Evolutionary conservation across 2,888 invertebrate species (phyloP).

Genomic region (Oscheius myriophilus): DNA sequence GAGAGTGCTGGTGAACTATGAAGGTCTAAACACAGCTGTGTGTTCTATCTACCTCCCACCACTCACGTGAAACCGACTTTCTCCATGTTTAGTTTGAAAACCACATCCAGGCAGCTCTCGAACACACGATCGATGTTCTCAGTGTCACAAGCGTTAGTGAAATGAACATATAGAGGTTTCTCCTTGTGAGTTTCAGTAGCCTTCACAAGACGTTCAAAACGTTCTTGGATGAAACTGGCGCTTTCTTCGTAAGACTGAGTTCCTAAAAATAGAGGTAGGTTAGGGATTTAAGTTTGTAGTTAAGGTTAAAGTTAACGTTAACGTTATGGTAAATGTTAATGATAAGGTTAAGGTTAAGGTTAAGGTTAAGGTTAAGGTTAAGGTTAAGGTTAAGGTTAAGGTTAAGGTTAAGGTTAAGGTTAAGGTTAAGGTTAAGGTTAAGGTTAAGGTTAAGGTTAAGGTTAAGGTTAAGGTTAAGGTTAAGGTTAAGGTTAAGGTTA

Average conservation of each 20-base stretch:
- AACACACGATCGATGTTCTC: slow-evolving; percentile 70
- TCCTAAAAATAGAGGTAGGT: slow-evolving; percentile 49
- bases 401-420: no score
- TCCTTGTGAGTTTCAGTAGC: slow-evolving; percentile 57
- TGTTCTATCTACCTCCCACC: no score
- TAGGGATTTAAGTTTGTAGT: no score
- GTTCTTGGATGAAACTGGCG: slow-evolving; percentile 69
- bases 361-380: no score
- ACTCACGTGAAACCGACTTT: slow-evolving; percentile 64
- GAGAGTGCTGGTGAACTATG: not conserved
- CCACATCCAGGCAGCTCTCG: slow-evolving; percentile 66
- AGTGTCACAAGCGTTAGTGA: slow-evolving; percentile 72
- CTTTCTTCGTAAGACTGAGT: slow-evolving; percentile 67
- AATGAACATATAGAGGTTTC: slow-evolving; percentile 70
- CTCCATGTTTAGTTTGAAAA: slow-evolving; percentile 66
- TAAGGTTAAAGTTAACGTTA: no score
- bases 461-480: no score
- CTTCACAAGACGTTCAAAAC: slow-evolving; percentile 69
- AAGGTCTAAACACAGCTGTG: not conserved
- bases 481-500: no score
- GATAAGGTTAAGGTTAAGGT: no score
- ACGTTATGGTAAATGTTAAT: no score
- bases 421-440: no score
- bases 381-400: no score
- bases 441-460: no score